phyloP scores from a whole-genome alignment of 1,140 invertebrate species.

The Latrodectus geometricus region DNA sequence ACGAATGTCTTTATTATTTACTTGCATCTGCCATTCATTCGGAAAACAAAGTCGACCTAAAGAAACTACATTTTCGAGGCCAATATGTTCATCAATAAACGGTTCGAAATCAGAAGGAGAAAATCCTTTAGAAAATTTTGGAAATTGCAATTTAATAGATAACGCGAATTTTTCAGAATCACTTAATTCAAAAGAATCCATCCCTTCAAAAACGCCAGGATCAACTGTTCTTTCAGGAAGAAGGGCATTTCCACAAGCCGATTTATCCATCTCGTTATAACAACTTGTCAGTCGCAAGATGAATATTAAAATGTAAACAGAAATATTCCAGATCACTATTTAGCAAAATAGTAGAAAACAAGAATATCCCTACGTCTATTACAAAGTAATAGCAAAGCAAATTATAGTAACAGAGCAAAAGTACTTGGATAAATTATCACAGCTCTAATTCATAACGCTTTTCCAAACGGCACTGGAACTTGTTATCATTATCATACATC shows the following conservation, averaged over 20 bases:
- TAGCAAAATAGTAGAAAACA: too few relatives aligned
- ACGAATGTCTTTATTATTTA: background rate
- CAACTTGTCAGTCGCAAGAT: too few relatives aligned
- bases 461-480: too few relatives aligned
- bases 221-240: constrained; percentile 1
- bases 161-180: background rate
- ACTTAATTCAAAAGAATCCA: constrained; percentile 23
- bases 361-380: too few relatives aligned
- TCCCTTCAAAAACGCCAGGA: constrained; percentile 12
- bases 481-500: too few relatives aligned
- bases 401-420: too few relatives aligned
- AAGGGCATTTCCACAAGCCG: background rate
- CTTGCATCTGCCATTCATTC: constrained; percentile 33
- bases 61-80: background rate
- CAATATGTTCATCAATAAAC: constrained; percentile 15
- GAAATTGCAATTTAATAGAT: constrained; percentile 25
- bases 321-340: too few relatives aligned
- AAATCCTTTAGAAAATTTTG: constrained; percentile 26
- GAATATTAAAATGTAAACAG: too few relatives aligned
- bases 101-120: background rate
- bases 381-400: too few relatives aligned
- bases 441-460: too few relatives aligned
- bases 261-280: too few relatives aligned
- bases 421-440: too few relatives aligned
- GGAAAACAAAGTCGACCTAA: constrained; percentile 27